A percentile compares a stretch with the other conserved stretches of the same genome.
phyloP scores from a whole-genome alignment of 2,888 invertebrate genomes.

The Andrena bucephala region DNA sequence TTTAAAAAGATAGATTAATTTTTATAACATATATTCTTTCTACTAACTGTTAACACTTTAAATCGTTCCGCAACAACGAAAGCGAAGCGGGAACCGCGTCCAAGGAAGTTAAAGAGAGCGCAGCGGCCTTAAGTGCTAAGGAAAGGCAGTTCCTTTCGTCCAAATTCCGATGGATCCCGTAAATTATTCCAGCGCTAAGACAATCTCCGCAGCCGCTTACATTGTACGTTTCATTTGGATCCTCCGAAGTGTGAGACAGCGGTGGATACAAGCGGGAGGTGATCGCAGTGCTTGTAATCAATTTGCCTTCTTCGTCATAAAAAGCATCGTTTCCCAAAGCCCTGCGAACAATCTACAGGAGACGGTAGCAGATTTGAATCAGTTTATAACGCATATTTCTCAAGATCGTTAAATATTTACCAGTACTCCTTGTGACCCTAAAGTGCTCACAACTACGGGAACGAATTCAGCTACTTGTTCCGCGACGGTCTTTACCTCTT shows the following conservation, averaged over 20 bases:
- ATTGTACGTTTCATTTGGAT: constrained; percentile 66
- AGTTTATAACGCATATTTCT: neutral
- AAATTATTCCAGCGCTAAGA: constrained; percentile 81
- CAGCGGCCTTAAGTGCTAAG: constrained; percentile 79
- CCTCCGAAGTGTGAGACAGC: constrained; percentile 19
- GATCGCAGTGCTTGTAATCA: constrained; percentile 62
- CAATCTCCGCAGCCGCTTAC: constrained; percentile 84
- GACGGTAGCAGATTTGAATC: constrained; percentile 22
- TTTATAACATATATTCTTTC: neutral
- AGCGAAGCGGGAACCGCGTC: constrained; percentile 77
- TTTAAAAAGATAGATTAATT: neutral
- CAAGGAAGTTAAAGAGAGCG: constrained; percentile 77
- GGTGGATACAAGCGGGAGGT: constrained; percentile 77
- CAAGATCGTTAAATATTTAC: constrained; percentile 62
- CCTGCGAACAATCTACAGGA: constrained; percentile 73
- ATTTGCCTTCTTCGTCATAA: constrained; percentile 66
- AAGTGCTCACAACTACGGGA: constrained; percentile 80
- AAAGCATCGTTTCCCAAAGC: constrained; percentile 69
- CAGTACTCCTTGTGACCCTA: constrained; percentile 80
- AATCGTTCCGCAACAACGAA: constrained; percentile 16
- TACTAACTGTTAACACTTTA: constrained; percentile 13
- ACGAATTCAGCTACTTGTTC: constrained; percentile 73
- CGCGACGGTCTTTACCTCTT: constrained; percentile 67
- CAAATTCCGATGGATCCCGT: constrained; percentile 78
- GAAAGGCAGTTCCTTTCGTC: constrained; percentile 76